Evolutionary conservation across 2,113 vertebrate species (phyloP).

Genomic region (Siniperca knerii): DNA sequence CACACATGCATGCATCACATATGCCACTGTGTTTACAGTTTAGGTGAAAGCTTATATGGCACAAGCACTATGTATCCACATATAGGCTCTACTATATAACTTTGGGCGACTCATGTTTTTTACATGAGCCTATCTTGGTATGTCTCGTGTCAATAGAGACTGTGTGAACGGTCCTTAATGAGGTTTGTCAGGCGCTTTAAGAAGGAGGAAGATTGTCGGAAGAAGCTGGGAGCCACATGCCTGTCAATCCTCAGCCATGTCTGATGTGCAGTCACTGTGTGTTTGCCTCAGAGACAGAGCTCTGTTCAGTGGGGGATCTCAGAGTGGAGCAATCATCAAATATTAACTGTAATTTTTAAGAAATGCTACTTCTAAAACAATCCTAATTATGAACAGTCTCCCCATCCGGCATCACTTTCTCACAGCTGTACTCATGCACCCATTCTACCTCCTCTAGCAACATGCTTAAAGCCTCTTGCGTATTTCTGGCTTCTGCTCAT

Average conservation of each 20-base stretch:
- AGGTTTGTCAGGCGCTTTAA: constrained; percentile 70
- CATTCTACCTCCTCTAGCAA: constrained; percentile 37
- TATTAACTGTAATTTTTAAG: constrained; percentile 60
- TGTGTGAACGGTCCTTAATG: constrained; percentile 63
- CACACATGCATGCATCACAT: constrained; percentile 9
- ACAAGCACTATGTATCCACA: constrained; percentile 9
- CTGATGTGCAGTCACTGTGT: constrained; percentile 77
- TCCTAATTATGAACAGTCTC: constrained; percentile 45
- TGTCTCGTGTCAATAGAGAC: constrained; percentile 60
- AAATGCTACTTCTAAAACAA: constrained; percentile 41
- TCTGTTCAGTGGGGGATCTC: constrained; percentile 38
- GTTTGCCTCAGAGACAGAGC: constrained; percentile 70
- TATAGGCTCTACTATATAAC: constrained; percentile 24
- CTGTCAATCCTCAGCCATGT: constrained; percentile 74
- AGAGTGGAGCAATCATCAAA: constrained; percentile 52
- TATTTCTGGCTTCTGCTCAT: constrained; percentile 52
- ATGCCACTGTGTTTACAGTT: constrained; percentile 10
- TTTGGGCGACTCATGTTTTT: constrained; percentile 61
- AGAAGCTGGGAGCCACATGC: constrained; percentile 72
- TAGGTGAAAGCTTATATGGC: not conserved
- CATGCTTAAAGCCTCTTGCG: not conserved
- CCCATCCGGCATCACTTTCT: not conserved
- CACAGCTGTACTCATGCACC: constrained; percentile 25
- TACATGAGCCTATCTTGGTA: constrained; percentile 57
- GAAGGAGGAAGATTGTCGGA: constrained; percentile 57